Evolutionary conservation across 2,113 vertebrate species (phyloP).

Genomic region (Cathartes aura): DNA sequence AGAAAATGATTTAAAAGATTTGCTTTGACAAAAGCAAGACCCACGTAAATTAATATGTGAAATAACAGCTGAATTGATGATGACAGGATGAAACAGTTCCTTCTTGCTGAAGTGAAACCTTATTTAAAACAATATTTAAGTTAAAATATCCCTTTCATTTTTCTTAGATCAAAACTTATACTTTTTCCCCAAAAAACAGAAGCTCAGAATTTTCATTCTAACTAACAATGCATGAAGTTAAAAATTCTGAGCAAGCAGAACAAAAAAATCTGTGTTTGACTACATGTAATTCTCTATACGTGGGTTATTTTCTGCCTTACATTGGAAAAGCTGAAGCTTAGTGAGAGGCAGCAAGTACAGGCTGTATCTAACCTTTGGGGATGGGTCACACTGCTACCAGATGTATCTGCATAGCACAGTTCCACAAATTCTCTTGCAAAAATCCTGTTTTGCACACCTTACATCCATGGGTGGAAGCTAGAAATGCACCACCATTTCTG

Average conservation of each 20-base stretch:
- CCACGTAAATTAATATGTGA: background rate
- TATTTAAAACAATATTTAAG: background rate
- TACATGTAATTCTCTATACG: background rate
- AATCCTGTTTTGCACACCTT: background rate
- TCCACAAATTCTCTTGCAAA: background rate
- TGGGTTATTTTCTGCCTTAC: background rate
- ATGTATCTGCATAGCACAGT: background rate
- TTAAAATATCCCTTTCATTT: background rate
- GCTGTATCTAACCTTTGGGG: background rate
- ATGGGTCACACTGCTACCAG: background rate
- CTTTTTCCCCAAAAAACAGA: fast-evolving
- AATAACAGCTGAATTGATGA: background rate
- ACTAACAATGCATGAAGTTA: background rate
- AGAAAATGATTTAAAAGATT: background rate
- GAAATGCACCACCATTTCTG: background rate
- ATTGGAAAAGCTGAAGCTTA: background rate
- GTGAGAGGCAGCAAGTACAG: background rate
- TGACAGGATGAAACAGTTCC: background rate
- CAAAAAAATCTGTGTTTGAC: background rate
- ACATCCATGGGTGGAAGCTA: background rate
- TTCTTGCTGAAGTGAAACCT: background rate
- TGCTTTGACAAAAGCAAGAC: background rate
- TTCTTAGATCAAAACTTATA: background rate
- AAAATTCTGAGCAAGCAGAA: background rate
- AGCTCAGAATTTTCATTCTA: background rate